A percentile compares a stretch with the other conserved stretches of the same genome.
phyloP scores from a whole-genome alignment of 1,140 invertebrate genomes.

The Bombus turneri region DNA sequence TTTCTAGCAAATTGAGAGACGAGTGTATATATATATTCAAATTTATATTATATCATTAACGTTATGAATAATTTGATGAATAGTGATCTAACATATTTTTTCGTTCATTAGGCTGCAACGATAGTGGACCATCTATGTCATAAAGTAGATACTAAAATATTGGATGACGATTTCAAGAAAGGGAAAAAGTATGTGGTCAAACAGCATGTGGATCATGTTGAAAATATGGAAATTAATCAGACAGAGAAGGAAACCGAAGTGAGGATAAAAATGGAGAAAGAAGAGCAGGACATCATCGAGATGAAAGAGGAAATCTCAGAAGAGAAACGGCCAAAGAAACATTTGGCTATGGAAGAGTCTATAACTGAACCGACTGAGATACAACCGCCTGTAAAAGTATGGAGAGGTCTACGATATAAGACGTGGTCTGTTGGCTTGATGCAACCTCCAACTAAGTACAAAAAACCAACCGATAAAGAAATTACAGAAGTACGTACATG shows the following conservation, averaged over 20 bases:
- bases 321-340: constrained; percentile 82
- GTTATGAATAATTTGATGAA: too few relatives aligned
- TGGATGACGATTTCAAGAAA: constrained; percentile 78
- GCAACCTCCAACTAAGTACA: constrained; percentile 87
- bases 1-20: too few relatives aligned
- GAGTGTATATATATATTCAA: too few relatives aligned
- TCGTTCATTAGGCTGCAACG: constrained; percentile 82
- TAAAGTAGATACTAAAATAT: constrained; percentile 78
- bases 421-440: constrained; percentile 86
- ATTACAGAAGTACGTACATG: constrained; percentile 86
- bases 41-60: too few relatives aligned
- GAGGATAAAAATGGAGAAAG: constrained; percentile 80
- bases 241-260: constrained; percentile 67
- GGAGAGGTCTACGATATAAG: constrained; percentile 89
- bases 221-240: constrained; percentile 70
- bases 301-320: constrained; percentile 81
- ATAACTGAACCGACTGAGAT: constrained; percentile 69
- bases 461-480: constrained; percentile 90
- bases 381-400: constrained; percentile 86
- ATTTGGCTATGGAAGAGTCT: constrained; percentile 72
- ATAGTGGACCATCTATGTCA: constrained; percentile 86
- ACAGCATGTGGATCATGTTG: constrained; percentile 58
- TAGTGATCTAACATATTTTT: not conserved
- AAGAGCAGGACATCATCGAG: constrained; percentile 82
- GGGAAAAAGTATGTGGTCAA: constrained; percentile 74